phyloP scores from a whole-genome alignment of 2,113 vertebrate species.

The Scalopus aquaticus region DNA sequence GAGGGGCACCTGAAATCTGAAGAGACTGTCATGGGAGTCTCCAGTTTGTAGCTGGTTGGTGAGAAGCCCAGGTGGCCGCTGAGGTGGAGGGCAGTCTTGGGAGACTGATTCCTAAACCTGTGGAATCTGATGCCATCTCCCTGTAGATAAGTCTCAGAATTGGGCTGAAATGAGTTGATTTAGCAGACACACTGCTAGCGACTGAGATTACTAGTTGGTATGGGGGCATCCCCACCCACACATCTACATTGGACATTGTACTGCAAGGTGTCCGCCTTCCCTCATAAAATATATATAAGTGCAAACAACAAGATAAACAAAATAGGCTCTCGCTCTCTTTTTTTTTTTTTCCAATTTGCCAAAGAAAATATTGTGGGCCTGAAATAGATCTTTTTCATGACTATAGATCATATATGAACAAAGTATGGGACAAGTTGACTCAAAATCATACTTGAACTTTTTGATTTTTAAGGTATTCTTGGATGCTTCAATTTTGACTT shows the following conservation, averaged over 20 bases:
- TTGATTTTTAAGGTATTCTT: constrained; percentile 34
- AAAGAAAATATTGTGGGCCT: not conserved
- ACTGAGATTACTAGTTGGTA: not conserved
- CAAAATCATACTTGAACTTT: not conserved
- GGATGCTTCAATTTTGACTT: constrained; percentile 33
- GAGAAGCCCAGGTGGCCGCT: not conserved
- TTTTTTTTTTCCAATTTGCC: too few species aligned
- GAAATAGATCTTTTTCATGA: not conserved
- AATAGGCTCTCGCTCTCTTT: too few species aligned
- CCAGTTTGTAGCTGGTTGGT: not conserved
- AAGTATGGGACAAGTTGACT: not conserved
- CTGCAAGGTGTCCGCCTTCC: too few species aligned
- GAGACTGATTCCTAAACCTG: not conserved
- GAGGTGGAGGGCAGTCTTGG: not conserved
- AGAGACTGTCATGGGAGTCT: not conserved
- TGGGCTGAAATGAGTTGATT: not conserved
- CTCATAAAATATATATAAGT: not conserved
- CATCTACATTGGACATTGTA: not conserved
- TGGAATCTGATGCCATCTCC: not conserved
- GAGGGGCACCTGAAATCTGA: not conserved
- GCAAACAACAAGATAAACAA: not conserved
- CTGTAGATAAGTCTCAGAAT: not conserved
- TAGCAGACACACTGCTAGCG: not conserved
- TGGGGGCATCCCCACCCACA: not conserved
- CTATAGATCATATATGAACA: not conserved